Base-by-base conservation (phyloP, 2,113 vertebrate genomes). In the Macroglossus sobrinus region DNA sequence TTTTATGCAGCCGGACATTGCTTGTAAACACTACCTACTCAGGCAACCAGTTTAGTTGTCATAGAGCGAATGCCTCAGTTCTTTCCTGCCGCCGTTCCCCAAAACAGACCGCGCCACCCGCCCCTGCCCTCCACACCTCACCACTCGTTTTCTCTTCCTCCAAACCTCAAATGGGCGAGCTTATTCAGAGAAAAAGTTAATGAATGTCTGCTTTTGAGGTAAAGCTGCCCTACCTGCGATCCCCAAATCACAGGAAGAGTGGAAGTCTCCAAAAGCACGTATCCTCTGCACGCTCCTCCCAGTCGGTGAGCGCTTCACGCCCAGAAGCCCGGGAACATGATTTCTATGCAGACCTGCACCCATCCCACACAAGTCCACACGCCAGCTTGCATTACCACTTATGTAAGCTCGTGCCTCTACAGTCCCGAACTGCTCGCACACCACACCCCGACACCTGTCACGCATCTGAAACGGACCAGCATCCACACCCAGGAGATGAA, bases 301-400 rank as follows among this genome's bases (percentile, higher is more conserved):
- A 3, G 84, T 3, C 50, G 66, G 30, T 13, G 93, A 75, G 78
- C 69, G 72, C 93, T 38, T 75, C 84, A 18, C 95, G 68, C 95
- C 89, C 87, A 61, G n/a, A 47, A 78, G 55, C 78, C 92, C 84
- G 7, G 84, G 79, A 84, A 45, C 71, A 50, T 30, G 82, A 94
- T 93, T 66, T 95, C 59, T 13, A 57, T 43, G 95, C 93, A 92
- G 96, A 97, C 97, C 96, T 59, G 94, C 95, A 59, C 96, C 95
- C 96, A 95, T 96, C 97, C 96, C 94, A 95, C 97, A 90, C 93
- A 95, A 96, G 97, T 95, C 96, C 95, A 68, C 96, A 89, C 86
- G 78, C 96, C 95, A 93, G 96, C 97, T 87, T 66, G 96, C 89
- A 78, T 63, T 86, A 33, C 55, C 97, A 96, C 96, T 98, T 97